Evolutionary conservation across 30 jellyfish, hydroid and myxozoan genomes (phyloP).

Genomic region (Nemopilema nomurai): DNA sequence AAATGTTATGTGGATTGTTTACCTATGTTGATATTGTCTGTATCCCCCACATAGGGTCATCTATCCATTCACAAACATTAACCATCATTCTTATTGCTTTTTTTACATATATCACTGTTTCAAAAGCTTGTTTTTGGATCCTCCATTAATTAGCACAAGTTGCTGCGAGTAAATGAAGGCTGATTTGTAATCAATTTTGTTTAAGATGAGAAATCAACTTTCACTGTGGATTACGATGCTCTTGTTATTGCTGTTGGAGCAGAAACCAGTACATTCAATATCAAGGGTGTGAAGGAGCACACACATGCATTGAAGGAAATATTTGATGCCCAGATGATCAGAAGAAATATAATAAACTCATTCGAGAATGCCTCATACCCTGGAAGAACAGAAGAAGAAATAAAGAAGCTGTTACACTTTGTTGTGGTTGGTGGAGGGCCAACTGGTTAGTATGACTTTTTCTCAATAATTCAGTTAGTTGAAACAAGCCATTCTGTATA

Average conservation of each 20-base stretch:
- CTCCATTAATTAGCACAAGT: not conserved
- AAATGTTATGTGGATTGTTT: too few species aligned
- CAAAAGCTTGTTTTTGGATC: not conserved
- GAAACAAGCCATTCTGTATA: too few species aligned
- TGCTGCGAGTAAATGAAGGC: not conserved
- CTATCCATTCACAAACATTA: too few species aligned
- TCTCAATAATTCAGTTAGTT: not conserved
- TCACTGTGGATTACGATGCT: constrained; percentile 71
- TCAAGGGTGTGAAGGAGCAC: constrained; percentile 77
- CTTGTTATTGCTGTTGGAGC: constrained; percentile 95
- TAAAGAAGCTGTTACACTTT: constrained; percentile 77
- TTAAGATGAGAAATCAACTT: constrained; percentile 37
- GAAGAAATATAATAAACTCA: constrained; percentile 82
- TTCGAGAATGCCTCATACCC: constrained; percentile 91
- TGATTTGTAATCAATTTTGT: not conserved
- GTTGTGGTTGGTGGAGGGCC: constrained; percentile 99
- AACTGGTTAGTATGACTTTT: constrained; percentile 89
- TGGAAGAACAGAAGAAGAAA: constrained; percentile 86
- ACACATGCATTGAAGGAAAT: constrained; percentile 88
- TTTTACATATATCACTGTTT: too few species aligned
- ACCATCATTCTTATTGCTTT: too few species aligned
- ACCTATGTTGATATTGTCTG: too few species aligned
- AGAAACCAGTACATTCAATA: constrained; percentile 86
- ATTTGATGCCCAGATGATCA: constrained; percentile 84
- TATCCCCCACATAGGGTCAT: too few species aligned